Base-by-base conservation (phyloP, 2,888 invertebrate genomes). In the Linyphia triangularis region DNA sequence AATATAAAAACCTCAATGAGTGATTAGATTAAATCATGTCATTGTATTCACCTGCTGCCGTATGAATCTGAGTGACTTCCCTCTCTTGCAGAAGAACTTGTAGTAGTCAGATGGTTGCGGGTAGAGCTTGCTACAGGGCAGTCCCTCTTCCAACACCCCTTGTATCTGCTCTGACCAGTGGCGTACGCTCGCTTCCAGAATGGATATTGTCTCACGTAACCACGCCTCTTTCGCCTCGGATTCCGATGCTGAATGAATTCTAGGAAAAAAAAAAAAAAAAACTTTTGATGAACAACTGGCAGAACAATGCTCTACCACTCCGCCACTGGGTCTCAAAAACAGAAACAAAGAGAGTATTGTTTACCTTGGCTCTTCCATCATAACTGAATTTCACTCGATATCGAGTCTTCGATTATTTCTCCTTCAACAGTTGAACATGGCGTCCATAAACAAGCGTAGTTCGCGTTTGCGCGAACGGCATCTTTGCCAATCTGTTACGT, bases 111-210 rank as follows among this genome's bases (percentile, higher is more conserved):
- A 72, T 2, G 89, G 89, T 28, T 78, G 70, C 1, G 89, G 89
- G 33, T 83, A 70, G 5, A 33, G 57, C 19, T 65, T 69, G 26
- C 33, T 63, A 3, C 43, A 22, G 4, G 59, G 51, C 5, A 82
- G 24, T 0, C 37, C 70, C 9, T 43, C 61, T 16, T 78, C 59
- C 43, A 89, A 24, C 24, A 89, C 84, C 33, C 84, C 89, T 28
- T 73, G 72, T 6, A 89, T 79, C 30, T 89, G 89, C 19, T 89
- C 84, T 2, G 75, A 37, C 89, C 89, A 89, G 2, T 89, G 89
- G 13, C 70, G 73, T 7, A 89, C 89, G 33, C 81, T 89, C 30
- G 69, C 65, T 37, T 88, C 88, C 33, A 88, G 16, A 28, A 84
- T 72, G 33, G 75, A 69, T 16, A 88, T 51, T 0, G 83, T 83